Base-by-base conservation (phyloP, 2,113 vertebrate species). In the Sterna hirundo region DNA sequence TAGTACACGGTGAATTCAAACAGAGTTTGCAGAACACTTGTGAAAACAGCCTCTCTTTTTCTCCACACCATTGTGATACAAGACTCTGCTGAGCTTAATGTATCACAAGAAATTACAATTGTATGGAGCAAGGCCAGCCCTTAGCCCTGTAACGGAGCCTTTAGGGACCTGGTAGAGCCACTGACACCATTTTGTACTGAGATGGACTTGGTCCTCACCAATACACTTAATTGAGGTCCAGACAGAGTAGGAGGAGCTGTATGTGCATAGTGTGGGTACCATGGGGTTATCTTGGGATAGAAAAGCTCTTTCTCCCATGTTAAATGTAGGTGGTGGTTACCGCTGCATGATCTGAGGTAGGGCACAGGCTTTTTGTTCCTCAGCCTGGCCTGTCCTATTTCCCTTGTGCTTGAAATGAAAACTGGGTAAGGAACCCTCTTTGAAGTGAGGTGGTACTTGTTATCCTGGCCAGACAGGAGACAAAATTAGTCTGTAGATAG, bases 311-410 rank as follows among this genome's bases (percentile, higher is more conserved):
- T 90, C 49, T 36, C 22, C 30, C 32, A 4, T 46, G 6, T 38
- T 62, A 70, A 70, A 66, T 70, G 38, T 38, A 30, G 23, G 12
- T 62, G 40, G 21, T 83, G 21, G 61, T 30, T 86, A 17, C 80
- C 65, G 44, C 52, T 80, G 44, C 8, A 3, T 27, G 16, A 9
- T 38, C 10, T 0, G 0, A 60, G 12, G 10, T 51, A 72, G 5
- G 14, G 13, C 36, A 49, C 16, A n/a, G 44, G 27, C 1, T 20
- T 77, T 85, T 69, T 66, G 3, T 69, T 80, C 71, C 38, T 81
- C 32, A 69, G 6, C 30, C 64, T n/a, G 30, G 13, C 27, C 77
- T 74, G 19, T 52, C 46, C 40, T 44, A 9, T 61, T 66, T 88
- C 21, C 12, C 16, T 19, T 13, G 3, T 23, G 13, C 8, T 75